These are phyloP conservation scores for Lepisosteus oculatus DNA, from an alignment of 2,113 vertebrate genomes.

Conservation along the genomic window DNA sequence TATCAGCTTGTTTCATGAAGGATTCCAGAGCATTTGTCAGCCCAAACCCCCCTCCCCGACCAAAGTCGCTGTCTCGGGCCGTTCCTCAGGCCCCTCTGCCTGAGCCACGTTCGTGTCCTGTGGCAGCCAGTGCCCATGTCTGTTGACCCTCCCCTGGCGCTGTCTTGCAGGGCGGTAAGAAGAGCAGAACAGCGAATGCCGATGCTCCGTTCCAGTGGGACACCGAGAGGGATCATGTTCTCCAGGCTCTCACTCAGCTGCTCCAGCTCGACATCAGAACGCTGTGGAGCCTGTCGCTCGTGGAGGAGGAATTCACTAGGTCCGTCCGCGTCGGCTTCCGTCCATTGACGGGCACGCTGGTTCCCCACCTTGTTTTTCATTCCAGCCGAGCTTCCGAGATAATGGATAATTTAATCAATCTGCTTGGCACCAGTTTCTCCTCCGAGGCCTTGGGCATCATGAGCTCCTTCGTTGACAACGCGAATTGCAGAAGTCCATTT, in stretches of 20 bases:
- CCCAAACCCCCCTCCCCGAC: too few relatives aligned
- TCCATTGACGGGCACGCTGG: too few relatives aligned
- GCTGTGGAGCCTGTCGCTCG: slow-evolving; percentile 79
- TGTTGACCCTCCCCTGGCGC: not conserved
- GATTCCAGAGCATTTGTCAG: too few relatives aligned
- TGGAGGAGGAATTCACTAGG: slow-evolving; percentile 93
- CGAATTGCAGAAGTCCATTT: too few relatives aligned
- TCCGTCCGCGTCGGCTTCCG: slow-evolving; percentile 30
- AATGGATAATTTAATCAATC: too few relatives aligned
- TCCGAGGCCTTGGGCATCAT: too few relatives aligned
- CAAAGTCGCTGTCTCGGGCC: not conserved
- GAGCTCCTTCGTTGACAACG: too few relatives aligned
- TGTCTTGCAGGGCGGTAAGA: slow-evolving; percentile 73
- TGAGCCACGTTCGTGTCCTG: not conserved
- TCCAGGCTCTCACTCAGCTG: slow-evolving; percentile 77
- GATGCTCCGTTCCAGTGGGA: slow-evolving; percentile 76
- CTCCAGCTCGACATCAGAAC: slow-evolving; percentile 84
- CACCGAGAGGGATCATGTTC: slow-evolving; percentile 69
- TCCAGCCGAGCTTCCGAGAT: too few relatives aligned
- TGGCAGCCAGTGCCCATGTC: not conserved
- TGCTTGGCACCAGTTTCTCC: too few relatives aligned
- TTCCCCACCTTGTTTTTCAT: too few relatives aligned
- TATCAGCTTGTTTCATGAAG: too few relatives aligned
- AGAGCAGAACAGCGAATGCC: slow-evolving; percentile 51
- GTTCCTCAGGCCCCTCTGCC: not conserved